Base-by-base conservation (phyloP, 2,113 vertebrate species). In the Prinia subflava region DNA sequence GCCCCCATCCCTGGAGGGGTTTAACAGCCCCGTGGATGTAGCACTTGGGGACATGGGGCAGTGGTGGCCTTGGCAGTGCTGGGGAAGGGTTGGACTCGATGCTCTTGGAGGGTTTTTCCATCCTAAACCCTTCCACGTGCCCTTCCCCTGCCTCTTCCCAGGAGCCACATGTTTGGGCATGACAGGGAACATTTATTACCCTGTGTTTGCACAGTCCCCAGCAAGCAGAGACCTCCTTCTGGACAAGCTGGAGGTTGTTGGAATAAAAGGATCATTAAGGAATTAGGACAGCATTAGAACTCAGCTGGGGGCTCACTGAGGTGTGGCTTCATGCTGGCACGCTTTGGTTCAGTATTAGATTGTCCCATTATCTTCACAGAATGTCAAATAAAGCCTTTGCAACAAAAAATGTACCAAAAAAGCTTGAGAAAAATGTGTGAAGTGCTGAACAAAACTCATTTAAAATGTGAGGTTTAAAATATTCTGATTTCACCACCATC, bases 71-170 rank as follows among this genome's bases (percentile, higher is more conserved):
- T 15, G 53, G 39, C n/a, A 46, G 60, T 0, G 11, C 62, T 30
- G 46, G 63, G 63, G 2, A 39, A 30, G 0, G 1, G 24, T 7
- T 71, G 42, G 49, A 18, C 47, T 62, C 2, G 0, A 16, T 33
- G 47, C 0, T 12, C 41, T 47, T 5, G 15, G 55, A 31, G 35
- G 11, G 25, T 2, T 76, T 76, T 69, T 62, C 47, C 79, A 69
- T 7, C 21, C 41, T 27, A 15, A 89, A 41, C 21, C 35, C 31
- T 22, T 68, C 47, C 62, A 13, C 6, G 24, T 0, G 0, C 47
- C 53, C 10, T 44, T 70, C 39, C 1, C 1, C 69, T 42, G 75
- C 28, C 74, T 60, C 52, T 21, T 68, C 78, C 67, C 44, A 7
- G 5, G 27, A 67, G 50, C 44, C 69, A 21, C 3, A 13, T 0